Percentiles rank a stretch among this genome's conserved stretches.
phyloP scores from a whole-genome alignment of 1,140 invertebrate species.

The Teleopsis dalmanni region DNA sequence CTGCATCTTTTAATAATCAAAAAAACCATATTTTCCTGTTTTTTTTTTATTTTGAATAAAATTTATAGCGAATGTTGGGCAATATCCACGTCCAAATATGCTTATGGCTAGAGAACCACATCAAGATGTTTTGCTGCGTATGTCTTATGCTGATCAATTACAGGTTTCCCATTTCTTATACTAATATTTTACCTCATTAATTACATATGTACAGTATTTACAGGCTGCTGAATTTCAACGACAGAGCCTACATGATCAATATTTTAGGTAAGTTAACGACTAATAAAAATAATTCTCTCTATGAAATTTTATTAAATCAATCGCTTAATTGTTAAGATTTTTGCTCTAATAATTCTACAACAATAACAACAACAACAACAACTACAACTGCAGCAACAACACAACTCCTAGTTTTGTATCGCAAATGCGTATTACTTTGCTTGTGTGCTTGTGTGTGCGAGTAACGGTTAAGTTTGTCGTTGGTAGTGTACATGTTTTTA shows the following conservation, averaged over 20 bases:
- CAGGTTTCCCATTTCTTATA: constrained; percentile 39
- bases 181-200: constrained; percentile 36
- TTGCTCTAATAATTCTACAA: background rate
- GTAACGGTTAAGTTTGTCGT: too few relatives aligned
- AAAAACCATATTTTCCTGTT: constrained; percentile 3
- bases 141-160: constrained; percentile 44
- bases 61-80: constrained; percentile 41
- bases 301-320: background rate
- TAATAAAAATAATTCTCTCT: background rate
- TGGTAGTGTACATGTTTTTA: too few relatives aligned
- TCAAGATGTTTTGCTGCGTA: constrained; percentile 42
- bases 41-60: constrained; percentile 6
- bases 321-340: background rate
- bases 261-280: constrained; percentile 43
- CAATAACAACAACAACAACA: background rate
- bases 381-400: background rate
- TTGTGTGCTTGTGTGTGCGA: too few relatives aligned
- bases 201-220: constrained; percentile 45
- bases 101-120: constrained; percentile 44
- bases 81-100: constrained; percentile 46
- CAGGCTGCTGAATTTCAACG: constrained; percentile 45
- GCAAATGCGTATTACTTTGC: too few relatives aligned
- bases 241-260: constrained; percentile 43
- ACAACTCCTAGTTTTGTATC: background rate
- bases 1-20: too few relatives aligned